These are phyloP conservation scores for Diorhabda sublineata DNA, from an alignment of 1,140 invertebrate genomes.

Conservation along the genomic window DNA sequence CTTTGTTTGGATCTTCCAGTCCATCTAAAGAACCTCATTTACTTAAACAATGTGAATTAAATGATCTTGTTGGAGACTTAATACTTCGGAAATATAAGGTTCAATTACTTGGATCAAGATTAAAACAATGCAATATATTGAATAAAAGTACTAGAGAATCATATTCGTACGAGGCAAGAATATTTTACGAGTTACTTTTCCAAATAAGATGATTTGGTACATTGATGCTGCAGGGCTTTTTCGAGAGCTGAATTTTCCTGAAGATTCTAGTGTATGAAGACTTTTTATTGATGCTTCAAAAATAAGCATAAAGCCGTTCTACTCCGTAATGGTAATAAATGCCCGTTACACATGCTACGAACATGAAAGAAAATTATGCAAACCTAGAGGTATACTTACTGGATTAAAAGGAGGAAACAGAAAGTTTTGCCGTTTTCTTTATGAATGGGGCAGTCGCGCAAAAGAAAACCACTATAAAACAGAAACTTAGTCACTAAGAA, in stretches of 20 bases:
- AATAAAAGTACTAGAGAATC: background rate
- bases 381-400: slow-evolving; percentile 15
- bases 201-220: slow-evolving; percentile 15
- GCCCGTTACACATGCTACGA: too few relatives aligned
- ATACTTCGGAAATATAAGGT: slow-evolving; percentile 1
- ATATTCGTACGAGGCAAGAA: slow-evolving; percentile 6
- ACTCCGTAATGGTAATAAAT: too few relatives aligned
- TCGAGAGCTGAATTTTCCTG: slow-evolving; percentile 8
- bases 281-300: slow-evolving; percentile 19
- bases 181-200: slow-evolving; percentile 3
- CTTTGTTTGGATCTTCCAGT: background rate
- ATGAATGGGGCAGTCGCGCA: too few relatives aligned
- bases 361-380: slow-evolving; percentile 7
- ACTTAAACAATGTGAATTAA: slow-evolving; percentile 7
- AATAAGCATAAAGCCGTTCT: slow-evolving; percentile 20
- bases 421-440: too few relatives aligned
- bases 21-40: slow-evolving; percentile 11
- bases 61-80: slow-evolving; percentile 1
- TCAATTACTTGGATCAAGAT: slow-evolving; percentile 14
- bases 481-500: too few relatives aligned
- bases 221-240: slow-evolving; percentile 14
- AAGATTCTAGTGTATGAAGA: slow-evolving; percentile 8
- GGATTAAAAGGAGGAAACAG: too few relatives aligned
- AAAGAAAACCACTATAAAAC: too few relatives aligned
- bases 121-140: background rate